Evolutionary conservation across 2,113 vertebrate species (phyloP), one percentile per base, ranked within the genome.

Genomic region (Vidua macroura): DNA sequence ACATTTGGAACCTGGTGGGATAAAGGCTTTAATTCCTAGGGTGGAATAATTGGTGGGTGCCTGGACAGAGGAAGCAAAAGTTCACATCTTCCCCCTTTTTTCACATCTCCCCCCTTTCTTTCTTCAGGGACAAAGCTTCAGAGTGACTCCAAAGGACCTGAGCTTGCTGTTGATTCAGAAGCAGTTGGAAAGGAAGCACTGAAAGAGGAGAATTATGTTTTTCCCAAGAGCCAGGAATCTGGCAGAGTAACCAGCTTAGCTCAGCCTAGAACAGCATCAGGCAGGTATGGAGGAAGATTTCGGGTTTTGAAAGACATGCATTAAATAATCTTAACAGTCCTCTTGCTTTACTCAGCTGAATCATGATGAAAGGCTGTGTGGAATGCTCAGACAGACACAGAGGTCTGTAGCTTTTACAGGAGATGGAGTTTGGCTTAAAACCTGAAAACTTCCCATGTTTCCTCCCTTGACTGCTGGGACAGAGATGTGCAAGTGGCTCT

Each of bases 71-170:
- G 30, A 39, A 58, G 27, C 23, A 66, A 5, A 84, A 81, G 3
- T 70, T 95, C 43, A 24, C 25, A 51, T 78, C 56, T 79, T 2
- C 21, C 43, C 30, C 24, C 43, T 96, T 93, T 95, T 95, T 33
- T 44, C 49, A 28, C 24, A 53, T 76, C 55, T 77, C 2, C 23
- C 41, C 33, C 23, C 49, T 95, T 92, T 95, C 94, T 27, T 49
- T 80, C 46, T 78, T 63, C 83, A 98, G 98, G 52, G 31, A 15
- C 79, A 63, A 64, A 93, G 67, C 73, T 95, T 64, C 58, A 25
- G 14, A 27, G 39, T 62, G 95, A 93, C 27, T 68, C 70, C 19
- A 44, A 86, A 72, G 82, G 83, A 53, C 33, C 43, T 52, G 78
- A 51, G 13, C 35, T 94, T 83, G 64, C 81, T 23, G 69, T 72